Conservation (phyloP, 2,797 vertebrate species). For the Anguilla anguilla region DNA sequence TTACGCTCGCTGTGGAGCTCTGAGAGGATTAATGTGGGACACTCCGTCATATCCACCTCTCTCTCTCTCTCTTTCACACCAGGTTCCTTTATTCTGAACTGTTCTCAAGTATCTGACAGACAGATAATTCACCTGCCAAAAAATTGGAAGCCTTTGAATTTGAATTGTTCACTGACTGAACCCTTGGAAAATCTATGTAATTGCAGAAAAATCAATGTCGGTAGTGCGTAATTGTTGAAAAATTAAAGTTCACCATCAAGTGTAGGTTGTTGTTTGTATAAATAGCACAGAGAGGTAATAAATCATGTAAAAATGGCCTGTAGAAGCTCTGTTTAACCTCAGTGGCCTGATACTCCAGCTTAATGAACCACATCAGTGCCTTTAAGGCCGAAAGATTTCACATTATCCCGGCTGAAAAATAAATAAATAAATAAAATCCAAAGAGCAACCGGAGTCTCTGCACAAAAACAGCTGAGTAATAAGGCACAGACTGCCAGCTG, state of each 20-base stretch:
- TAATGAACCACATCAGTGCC: slow-evolving; percentile 2
- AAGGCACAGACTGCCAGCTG: not conserved
- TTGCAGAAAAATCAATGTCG: not conserved
- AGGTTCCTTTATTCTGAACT: not conserved
- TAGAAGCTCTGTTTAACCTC: not conserved
- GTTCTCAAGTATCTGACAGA: not conserved
- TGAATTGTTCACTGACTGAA: not conserved
- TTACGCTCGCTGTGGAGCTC: not conserved
- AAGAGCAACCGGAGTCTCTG: not conserved
- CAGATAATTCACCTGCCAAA: not conserved
- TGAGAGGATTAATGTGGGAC: slow-evolving; percentile 24
- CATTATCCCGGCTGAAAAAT: not conserved
- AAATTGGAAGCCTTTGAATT: not conserved
- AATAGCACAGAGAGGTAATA: not conserved
- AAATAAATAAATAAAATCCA: not conserved
- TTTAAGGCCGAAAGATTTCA: not conserved
- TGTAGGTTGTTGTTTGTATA: not conserved
- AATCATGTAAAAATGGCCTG: not conserved
- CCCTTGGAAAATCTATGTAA: not conserved
- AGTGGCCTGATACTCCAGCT: not conserved
- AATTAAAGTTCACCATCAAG: not conserved
- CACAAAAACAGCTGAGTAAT: slow-evolving; percentile 2
- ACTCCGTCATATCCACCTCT: not conserved
- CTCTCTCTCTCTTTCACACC: not conserved
- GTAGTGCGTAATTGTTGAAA: not conserved